Conservation (phyloP, 2,888 invertebrate species). For the Tupiocoris notatus region DNA sequence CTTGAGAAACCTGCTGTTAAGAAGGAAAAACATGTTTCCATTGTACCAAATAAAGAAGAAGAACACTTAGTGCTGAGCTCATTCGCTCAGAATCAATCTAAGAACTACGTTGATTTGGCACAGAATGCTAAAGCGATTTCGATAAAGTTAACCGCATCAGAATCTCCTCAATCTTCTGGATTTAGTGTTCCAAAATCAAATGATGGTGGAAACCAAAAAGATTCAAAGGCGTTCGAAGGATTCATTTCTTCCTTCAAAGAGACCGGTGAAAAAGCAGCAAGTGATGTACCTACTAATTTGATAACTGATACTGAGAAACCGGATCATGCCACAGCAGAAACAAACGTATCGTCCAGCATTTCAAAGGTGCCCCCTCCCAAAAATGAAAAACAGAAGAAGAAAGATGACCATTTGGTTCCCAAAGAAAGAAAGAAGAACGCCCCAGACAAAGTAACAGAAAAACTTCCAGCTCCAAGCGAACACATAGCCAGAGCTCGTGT, state of each 20-base stretch:
- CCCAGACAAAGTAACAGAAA: constrained; percentile 6
- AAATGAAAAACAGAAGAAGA: not conserved
- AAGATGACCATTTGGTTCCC: not conserved
- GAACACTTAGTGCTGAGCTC: not conserved
- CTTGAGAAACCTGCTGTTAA: not conserved
- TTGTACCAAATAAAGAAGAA: not conserved
- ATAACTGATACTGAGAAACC: not conserved
- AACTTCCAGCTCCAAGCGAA: not conserved
- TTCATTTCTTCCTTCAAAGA: not conserved
- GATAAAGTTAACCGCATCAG: not conserved
- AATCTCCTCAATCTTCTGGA: not conserved
- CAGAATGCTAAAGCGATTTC: not conserved
- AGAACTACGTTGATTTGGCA: not conserved
- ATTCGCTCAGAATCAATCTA: not conserved
- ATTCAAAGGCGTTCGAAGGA: not conserved
- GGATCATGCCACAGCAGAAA: not conserved
- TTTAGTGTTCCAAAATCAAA: not conserved
- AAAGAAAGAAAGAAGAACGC: not conserved
- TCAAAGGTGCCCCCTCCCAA: not conserved
- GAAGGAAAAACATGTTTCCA: not conserved
- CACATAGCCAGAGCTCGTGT: not conserved
- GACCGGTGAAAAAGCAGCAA: not conserved
- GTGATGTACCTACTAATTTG: not conserved
- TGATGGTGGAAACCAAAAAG: not conserved
- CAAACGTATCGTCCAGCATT: not conserved